Conservation (phyloP, 2,888 invertebrate genomes). For the Watsonalla binaria region DNA sequence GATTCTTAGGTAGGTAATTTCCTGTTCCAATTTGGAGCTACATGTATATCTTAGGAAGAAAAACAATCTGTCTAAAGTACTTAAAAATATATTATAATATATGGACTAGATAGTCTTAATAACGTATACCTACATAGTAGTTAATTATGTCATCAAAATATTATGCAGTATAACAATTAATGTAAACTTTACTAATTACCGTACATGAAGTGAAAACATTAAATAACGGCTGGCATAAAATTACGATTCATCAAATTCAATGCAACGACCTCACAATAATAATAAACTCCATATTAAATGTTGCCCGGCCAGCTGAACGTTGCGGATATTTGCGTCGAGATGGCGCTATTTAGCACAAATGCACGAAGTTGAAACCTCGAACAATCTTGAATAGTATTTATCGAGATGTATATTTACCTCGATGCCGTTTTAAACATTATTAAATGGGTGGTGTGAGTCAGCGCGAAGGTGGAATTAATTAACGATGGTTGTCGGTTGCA, state of each 20-base stretch:
- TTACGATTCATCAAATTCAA: constrained; percentile 1
- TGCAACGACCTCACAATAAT: constrained; percentile 1
- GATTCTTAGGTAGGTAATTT: no score
- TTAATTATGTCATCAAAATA: no score
- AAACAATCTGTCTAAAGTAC: no score
- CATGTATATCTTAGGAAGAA: no score
- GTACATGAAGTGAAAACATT: background rate
- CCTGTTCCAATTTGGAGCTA: no score
- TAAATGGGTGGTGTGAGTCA: constrained; percentile 50
- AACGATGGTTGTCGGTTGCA: constrained; percentile 54
- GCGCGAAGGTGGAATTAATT: constrained; percentile 71
- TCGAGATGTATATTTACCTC: constrained; percentile 5
- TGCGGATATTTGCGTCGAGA: constrained; percentile 18
- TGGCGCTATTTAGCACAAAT: constrained; percentile 12
- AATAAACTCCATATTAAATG: constrained; percentile 19
- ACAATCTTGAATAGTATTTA: constrained; percentile 14
- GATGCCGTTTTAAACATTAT: constrained; percentile 13
- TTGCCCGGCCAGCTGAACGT: constrained; percentile 15
- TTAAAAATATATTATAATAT: no score
- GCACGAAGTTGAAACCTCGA: constrained; percentile 14
- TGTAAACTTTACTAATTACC: no score
- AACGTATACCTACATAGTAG: no score
- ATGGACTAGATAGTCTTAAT: no score
- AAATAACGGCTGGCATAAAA: background rate
- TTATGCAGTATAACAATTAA: no score